A percentile compares a stretch with the other conserved stretches of the same genome.
These are phyloP conservation scores for Carcinoscorpius rotundicauda DNA, from an alignment of 1,140 invertebrate genomes.

Conservation along the genomic window DNA sequence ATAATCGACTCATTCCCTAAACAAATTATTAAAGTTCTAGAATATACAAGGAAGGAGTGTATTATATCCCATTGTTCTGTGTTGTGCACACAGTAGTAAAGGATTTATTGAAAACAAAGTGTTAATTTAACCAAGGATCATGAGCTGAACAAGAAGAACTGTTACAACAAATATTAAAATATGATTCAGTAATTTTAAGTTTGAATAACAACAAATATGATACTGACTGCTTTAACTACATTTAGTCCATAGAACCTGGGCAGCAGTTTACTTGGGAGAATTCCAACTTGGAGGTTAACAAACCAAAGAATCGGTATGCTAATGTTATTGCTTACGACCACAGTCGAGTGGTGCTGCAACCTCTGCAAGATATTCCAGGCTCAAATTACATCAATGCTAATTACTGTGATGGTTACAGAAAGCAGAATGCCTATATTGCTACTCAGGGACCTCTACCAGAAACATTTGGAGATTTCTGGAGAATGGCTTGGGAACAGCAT, in stretches of 20 bases:
- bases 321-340: slow-evolving; percentile 99
- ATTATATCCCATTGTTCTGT: too few species aligned
- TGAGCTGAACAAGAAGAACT: too few species aligned
- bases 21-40: too few species aligned
- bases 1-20: too few species aligned
- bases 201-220: too few species aligned
- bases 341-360: slow-evolving; percentile 83
- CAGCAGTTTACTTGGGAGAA: slow-evolving; percentile 99
- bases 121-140: too few species aligned
- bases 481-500: slow-evolving; percentile 96
- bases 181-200: too few species aligned
- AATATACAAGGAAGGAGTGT: too few species aligned
- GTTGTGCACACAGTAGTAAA: too few species aligned
- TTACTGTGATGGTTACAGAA: slow-evolving; percentile 91
- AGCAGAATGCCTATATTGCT: slow-evolving; percentile 91
- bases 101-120: too few species aligned
- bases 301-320: slow-evolving; percentile 97
- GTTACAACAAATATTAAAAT: too few species aligned
- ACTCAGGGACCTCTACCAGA: slow-evolving; percentile 90
- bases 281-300: slow-evolving; percentile 94
- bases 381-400: slow-evolving; percentile 99
- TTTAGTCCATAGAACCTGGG: slow-evolving; percentile 82
- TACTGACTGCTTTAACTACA: background rate
- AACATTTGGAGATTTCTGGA: slow-evolving; percentile 95
- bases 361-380: slow-evolving; percentile 58